Percentiles rank a stretch among this genome's conserved stretches.
phyloP scores from a whole-genome alignment of 2,888 invertebrate genomes.

The Actias luna region DNA sequence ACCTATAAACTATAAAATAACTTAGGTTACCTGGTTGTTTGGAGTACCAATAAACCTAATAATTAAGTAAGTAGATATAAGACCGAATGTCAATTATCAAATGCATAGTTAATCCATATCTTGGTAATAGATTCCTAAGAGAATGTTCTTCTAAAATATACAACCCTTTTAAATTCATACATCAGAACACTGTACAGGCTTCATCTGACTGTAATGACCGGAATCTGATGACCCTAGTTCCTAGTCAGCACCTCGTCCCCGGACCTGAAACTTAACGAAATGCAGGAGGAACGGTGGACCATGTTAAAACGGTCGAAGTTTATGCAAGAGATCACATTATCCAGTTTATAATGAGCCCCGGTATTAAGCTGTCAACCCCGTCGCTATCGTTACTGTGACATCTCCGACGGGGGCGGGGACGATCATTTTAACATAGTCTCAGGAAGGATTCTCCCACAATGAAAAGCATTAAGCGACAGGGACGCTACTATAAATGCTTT shows the following conservation, averaged over 20 bases:
- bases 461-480: conserved; percentile 76
- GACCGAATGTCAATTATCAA: too few species aligned
- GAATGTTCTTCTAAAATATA: conserved; percentile 44
- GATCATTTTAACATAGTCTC: conserved; percentile 41
- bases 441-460: conserved; percentile 70
- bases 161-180: conserved; percentile 66
- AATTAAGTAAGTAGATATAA: too few species aligned
- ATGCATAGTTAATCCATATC: conserved; percentile 1
- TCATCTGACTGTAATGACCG: conserved; percentile 53
- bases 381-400: conserved; percentile 26
- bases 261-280: conserved; percentile 39
- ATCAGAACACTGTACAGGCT: conserved; percentile 59
- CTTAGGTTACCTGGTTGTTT: too few species aligned
- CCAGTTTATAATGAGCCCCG: conserved; percentile 40
- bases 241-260: conserved; percentile 25
- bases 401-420: conserved; percentile 28
- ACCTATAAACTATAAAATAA: too few species aligned
- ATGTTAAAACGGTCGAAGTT: conserved; percentile 44
- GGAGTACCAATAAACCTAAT: too few species aligned
- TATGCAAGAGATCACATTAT: conserved; percentile 46
- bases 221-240: conserved; percentile 34
- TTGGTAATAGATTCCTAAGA: conserved; percentile 29
- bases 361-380: conserved; percentile 32
- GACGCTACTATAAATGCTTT: conserved; percentile 68
- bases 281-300: conserved; percentile 32